These are phyloP conservation scores for Torymus aiolomorphi DNA, from an alignment of 2,888 invertebrate species.

Conservation along the genomic window DNA sequence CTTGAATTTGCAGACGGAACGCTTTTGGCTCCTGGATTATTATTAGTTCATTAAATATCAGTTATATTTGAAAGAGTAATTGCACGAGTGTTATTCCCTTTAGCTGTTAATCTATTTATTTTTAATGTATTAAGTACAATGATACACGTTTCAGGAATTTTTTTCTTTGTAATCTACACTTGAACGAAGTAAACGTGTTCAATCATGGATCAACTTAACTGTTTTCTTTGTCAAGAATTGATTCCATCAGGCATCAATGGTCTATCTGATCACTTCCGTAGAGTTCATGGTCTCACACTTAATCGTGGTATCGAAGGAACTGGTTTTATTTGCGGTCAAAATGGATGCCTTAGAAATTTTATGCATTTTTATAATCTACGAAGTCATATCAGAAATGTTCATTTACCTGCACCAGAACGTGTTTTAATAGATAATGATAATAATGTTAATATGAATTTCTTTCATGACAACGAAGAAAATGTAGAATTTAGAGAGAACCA, in stretches of 20 bases:
- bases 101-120: too few relatives aligned
- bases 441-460: neutral
- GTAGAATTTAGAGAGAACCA: neutral
- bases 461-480: neutral
- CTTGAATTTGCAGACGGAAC: too few relatives aligned
- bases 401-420: neutral
- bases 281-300: neutral
- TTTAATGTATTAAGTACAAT: too few relatives aligned
- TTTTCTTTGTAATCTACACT: too few relatives aligned
- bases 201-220: too few relatives aligned
- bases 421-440: neutral
- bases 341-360: neutral
- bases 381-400: constrained; percentile 1
- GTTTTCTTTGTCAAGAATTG: neutral
- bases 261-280: neutral
- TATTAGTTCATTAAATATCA: too few relatives aligned
- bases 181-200: too few relatives aligned
- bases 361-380: too few relatives aligned
- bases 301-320: neutral
- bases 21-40: too few relatives aligned
- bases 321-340: constrained; percentile 17
- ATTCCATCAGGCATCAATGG: neutral
- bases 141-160: too few relatives aligned
- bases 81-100: too few relatives aligned
- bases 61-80: too few relatives aligned